Percentiles rank a stretch among this genome's conserved stretches.
phyloP scores from a whole-genome alignment of 2,888 invertebrate species.

The Diloba caeruleocephala region DNA sequence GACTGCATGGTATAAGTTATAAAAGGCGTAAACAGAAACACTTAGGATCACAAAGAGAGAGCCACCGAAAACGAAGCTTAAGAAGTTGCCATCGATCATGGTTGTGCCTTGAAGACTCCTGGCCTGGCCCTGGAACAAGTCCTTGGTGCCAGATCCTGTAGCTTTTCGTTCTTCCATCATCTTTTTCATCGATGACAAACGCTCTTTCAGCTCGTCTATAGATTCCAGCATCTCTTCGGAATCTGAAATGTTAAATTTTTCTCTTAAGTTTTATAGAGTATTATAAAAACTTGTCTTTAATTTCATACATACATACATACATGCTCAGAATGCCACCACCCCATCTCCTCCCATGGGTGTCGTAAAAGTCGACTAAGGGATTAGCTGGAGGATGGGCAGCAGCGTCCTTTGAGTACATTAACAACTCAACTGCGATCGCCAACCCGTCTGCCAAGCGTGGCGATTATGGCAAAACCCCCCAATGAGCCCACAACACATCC shows the following conservation, averaged over 20 bases:
- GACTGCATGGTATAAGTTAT: constrained; percentile 91
- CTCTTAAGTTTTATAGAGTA: no score
- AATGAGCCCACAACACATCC: no score
- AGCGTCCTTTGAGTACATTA: no score
- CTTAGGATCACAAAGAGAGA: constrained; percentile 93
- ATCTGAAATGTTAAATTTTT: constrained; percentile 61
- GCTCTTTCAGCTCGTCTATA: constrained; percentile 94
- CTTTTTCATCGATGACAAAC: constrained; percentile 94
- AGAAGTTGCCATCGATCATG: constrained; percentile 94
- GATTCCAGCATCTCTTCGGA: constrained; percentile 90
- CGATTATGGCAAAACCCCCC: no score
- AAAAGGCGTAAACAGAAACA: constrained; percentile 95
- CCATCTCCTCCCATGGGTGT: no score
- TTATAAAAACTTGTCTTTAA: no score
- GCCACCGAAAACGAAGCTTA: constrained; percentile 94
- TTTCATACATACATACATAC: no score
- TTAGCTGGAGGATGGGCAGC: no score
- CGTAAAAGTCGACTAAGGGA: no score
- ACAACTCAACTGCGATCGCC: no score
- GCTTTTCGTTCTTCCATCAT: constrained; percentile 93
- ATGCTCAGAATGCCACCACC: no score
- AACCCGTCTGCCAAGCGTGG: no score
- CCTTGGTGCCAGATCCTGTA: constrained; percentile 81
- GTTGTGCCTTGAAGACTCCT: constrained; percentile 86
- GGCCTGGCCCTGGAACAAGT: constrained; percentile 83